Conservation (phyloP, 2,113 vertebrate genomes). For the Orthochromis malagaraziensis region DNA sequence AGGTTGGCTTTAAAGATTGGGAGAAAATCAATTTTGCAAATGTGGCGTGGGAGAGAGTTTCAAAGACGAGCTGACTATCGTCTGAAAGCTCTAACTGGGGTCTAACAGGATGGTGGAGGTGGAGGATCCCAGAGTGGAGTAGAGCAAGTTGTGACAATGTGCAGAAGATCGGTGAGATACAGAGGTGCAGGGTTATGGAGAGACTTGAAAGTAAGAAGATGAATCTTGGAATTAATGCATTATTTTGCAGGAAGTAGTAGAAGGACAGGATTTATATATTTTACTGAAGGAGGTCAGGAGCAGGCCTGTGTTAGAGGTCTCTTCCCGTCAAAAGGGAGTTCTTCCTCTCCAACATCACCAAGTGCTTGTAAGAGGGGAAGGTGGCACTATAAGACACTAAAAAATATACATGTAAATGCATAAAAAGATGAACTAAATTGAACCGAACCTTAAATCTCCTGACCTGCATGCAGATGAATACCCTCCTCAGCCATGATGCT, state of each 20-base stretch:
- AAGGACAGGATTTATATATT: not conserved
- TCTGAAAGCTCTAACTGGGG: not conserved
- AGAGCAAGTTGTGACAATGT: not conserved
- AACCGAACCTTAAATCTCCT: not conserved
- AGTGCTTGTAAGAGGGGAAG: not conserved
- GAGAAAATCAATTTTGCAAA: not conserved
- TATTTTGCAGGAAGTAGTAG: not conserved
- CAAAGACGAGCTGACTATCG: not conserved
- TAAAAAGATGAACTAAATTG: not conserved
- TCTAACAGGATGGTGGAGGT: not conserved
- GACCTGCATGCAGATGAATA: not conserved
- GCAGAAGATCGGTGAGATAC: not conserved
- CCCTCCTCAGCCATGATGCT: not conserved
- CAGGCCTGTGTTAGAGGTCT: not conserved
- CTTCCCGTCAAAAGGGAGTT: not conserved
- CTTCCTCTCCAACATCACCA: not conserved
- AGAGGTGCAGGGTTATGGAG: not conserved
- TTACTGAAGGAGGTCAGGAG: not conserved
- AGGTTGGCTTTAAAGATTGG: not conserved
- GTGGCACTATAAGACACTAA: not conserved
- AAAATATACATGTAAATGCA: not conserved
- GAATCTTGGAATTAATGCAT: not conserved
- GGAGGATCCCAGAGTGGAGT: not conserved
- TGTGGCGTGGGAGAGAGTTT: not conserved
- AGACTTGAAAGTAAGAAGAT: not conserved